Conservation (phyloP, 2,797 vertebrate genomes). For the Alcedo atthis region DNA sequence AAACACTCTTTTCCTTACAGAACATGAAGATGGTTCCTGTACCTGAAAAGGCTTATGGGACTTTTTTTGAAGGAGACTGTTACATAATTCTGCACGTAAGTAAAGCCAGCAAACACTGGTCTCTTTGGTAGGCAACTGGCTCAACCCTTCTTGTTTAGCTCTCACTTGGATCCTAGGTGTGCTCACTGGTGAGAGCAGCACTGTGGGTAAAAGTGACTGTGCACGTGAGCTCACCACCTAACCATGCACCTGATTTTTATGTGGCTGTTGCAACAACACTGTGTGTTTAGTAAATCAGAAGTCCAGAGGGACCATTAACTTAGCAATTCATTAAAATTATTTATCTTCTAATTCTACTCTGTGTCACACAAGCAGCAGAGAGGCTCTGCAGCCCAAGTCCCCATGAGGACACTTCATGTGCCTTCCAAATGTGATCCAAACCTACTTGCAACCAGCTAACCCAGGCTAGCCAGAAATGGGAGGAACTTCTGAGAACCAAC, state of each 20-base stretch:
- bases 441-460: not conserved
- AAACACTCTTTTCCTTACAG: slow-evolving; percentile 66
- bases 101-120: not conserved
- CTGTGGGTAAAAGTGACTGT: not conserved
- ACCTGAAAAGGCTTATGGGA: slow-evolving; percentile 84
- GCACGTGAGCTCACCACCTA: not conserved
- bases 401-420: not conserved
- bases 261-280: not conserved
- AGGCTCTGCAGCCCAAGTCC: not conserved
- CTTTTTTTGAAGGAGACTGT: slow-evolving; percentile 93
- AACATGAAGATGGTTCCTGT: slow-evolving; percentile 89
- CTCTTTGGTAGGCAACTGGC: not conserved
- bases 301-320: not conserved
- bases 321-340: not conserved
- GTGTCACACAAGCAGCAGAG: not conserved
- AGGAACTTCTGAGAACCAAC: not conserved
- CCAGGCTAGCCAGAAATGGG: not conserved
- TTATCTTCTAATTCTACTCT: not conserved
- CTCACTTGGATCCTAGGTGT: not conserved
- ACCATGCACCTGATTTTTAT: not conserved
- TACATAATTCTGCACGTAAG: slow-evolving; percentile 89
- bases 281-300: not conserved
- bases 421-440: not conserved
- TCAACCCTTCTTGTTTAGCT: not conserved
- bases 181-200: not conserved